Conservation (phyloP, 2,888 invertebrate genomes). For the Thumatha senex region DNA sequence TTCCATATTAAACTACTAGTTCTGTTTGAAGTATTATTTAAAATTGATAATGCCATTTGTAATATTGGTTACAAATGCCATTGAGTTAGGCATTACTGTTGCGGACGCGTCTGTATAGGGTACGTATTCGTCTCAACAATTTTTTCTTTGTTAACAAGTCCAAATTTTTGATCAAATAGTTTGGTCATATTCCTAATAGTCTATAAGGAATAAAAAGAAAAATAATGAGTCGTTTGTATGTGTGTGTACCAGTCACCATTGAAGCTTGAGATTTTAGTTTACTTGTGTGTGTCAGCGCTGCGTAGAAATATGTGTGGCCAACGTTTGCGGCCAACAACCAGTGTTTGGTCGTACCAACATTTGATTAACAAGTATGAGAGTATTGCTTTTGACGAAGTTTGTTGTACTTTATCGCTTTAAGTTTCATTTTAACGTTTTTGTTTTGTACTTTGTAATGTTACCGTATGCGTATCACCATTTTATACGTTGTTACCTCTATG, state of each 20-base stretch:
- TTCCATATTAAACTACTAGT: constrained; percentile 44
- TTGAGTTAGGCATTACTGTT: constrained; percentile 19
- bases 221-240: constrained; percentile 34
- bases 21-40: constrained; percentile 44
- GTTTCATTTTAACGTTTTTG: constrained; percentile 61
- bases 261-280: constrained; percentile 45
- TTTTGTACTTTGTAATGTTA: constrained; percentile 53
- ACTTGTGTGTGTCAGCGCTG: constrained; percentile 51
- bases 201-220: constrained; percentile 29
- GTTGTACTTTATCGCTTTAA: constrained; percentile 55
- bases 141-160: constrained; percentile 21
- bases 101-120: too few relatives aligned
- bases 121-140: constrained; percentile 15
- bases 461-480: constrained; percentile 66
- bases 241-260: constrained; percentile 41
- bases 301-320: constrained; percentile 44
- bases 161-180: constrained; percentile 4
- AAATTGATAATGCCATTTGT: constrained; percentile 47
- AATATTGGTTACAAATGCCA: constrained; percentile 36
- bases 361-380: constrained; percentile 64
- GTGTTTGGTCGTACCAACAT: constrained; percentile 63
- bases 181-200: constrained; percentile 31
- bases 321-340: constrained; percentile 52
- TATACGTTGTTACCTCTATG: constrained; percentile 72
- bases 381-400: constrained; percentile 53